These are phyloP conservation scores for Manduca sexta DNA, from an alignment of 1,140 invertebrate species.

Conservation along the genomic window DNA sequence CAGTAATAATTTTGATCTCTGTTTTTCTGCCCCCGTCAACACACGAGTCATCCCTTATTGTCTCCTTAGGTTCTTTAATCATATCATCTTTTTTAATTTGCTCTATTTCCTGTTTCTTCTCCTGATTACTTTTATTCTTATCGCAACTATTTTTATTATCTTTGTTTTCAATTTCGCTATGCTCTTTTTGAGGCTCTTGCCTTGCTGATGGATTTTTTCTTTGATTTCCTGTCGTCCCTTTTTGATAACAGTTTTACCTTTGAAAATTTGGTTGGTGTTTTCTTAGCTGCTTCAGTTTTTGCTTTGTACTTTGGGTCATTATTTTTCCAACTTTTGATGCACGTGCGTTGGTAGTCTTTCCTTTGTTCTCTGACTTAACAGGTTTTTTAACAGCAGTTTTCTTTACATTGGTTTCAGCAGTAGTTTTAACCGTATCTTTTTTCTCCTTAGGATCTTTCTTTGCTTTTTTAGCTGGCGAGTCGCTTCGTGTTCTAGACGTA, in stretches of 20 bases:
- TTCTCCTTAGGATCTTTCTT: conserved; percentile 58
- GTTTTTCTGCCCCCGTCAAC: background rate
- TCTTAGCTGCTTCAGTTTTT: conserved; percentile 48
- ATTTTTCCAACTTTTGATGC: conserved; percentile 27
- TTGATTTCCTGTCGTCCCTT: conserved; percentile 27
- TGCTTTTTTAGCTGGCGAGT: conserved; percentile 44
- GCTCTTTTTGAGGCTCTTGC: conserved; percentile 14
- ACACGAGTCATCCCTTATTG: conserved; percentile 18
- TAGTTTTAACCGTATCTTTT: conserved; percentile 49
- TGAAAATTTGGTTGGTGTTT: conserved; percentile 32
- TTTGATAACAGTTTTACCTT: conserved; percentile 49
- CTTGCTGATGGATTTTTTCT: conserved; percentile 26
- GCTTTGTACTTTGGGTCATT: conserved; percentile 58
- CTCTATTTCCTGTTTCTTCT: conserved; percentile 14
- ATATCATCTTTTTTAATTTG: conserved; percentile 17
- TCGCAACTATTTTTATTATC: conserved; percentile 13
- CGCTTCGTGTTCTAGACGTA: conserved; percentile 37
- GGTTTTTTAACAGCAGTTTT: conserved; percentile 42
- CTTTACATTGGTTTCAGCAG: conserved; percentile 22
- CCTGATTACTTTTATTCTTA: conserved; percentile 1
- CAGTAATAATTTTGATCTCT: background rate
- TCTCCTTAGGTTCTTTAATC: conserved; percentile 12
- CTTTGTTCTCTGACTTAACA: conserved; percentile 31
- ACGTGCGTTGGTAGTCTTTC: conserved; percentile 26
- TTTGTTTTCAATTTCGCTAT: conserved; percentile 17